Conservation (phyloP, 2,888 invertebrate species). For the Agapostemon virescens region DNA sequence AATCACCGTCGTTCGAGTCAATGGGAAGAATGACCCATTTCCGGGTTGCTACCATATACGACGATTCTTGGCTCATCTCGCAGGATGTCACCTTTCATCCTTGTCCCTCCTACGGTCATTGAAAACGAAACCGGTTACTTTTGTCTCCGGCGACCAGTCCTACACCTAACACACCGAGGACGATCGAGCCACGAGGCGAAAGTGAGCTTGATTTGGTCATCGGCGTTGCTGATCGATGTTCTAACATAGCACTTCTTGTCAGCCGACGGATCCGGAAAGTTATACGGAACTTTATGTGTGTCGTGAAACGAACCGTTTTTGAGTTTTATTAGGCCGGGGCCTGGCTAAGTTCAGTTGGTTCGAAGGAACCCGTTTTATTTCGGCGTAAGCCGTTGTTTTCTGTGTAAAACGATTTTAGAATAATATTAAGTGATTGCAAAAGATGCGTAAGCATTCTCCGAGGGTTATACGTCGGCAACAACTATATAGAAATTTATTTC, state of each 20-base stretch:
- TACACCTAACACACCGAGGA: slow-evolving; percentile 10
- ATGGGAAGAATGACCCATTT: slow-evolving; percentile 63
- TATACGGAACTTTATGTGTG: neutral
- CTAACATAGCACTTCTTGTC: neutral
- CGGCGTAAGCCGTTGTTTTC: neutral
- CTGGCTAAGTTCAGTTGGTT: no score
- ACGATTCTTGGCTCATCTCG: slow-evolving; percentile 51
- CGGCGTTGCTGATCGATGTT: neutral
- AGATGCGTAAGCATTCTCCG: no score
- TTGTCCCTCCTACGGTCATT: slow-evolving; percentile 22
- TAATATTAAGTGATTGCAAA: no score
- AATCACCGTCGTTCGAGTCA: slow-evolving; percentile 42
- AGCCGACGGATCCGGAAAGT: neutral
- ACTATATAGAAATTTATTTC: no score
- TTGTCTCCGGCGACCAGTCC: slow-evolving; percentile 36
- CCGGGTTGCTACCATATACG: slow-evolving; percentile 61
- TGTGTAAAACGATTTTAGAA: no score
- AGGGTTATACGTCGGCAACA: no score
- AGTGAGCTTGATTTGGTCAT: slow-evolving; percentile 7
- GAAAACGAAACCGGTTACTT: slow-evolving; percentile 56
- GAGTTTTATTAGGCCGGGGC: no score
- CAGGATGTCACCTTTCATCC: slow-evolving; percentile 1
- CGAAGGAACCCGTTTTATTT: neutral
- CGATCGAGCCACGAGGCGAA: neutral
- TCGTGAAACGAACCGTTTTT: neutral